Percentiles rank a stretch among this genome's conserved stretches.
phyloP scores from a whole-genome alignment of 1,140 invertebrate genomes.

The Bombus waltoni region DNA sequence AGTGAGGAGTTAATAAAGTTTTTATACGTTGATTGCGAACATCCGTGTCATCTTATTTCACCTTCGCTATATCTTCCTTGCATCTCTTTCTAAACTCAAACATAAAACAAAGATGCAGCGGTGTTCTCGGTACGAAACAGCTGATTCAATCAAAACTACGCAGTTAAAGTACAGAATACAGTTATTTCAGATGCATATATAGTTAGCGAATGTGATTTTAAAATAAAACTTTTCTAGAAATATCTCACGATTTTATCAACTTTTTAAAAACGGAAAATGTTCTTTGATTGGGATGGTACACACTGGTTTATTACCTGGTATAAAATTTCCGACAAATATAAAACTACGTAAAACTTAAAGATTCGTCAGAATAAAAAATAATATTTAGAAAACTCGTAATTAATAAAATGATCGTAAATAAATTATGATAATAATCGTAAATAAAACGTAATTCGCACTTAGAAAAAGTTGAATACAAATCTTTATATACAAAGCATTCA shows the following conservation, averaged over 20 bases:
- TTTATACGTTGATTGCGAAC: no score
- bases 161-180: not conserved
- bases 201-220: not conserved
- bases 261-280: constrained; percentile 78
- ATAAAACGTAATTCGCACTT: not conserved
- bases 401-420: no score
- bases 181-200: not conserved
- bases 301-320: constrained; percentile 88
- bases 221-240: not conserved
- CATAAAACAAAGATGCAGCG: not conserved
- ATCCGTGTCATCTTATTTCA: no score
- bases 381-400: no score
- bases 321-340: constrained; percentile 34
- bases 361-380: no score
- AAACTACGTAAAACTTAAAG: not conserved
- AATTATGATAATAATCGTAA: no score
- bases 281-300: constrained; percentile 91
- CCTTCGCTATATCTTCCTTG: no score
- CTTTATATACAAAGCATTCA: not conserved
- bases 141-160: not conserved
- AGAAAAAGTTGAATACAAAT: not conserved
- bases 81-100: not conserved
- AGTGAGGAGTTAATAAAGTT: no score
- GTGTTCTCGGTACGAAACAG: not conserved
- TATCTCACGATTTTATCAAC: constrained; percentile 77